Base-by-base conservation (phyloP, 2,888 invertebrate species). In the Itoplectis maculator region DNA sequence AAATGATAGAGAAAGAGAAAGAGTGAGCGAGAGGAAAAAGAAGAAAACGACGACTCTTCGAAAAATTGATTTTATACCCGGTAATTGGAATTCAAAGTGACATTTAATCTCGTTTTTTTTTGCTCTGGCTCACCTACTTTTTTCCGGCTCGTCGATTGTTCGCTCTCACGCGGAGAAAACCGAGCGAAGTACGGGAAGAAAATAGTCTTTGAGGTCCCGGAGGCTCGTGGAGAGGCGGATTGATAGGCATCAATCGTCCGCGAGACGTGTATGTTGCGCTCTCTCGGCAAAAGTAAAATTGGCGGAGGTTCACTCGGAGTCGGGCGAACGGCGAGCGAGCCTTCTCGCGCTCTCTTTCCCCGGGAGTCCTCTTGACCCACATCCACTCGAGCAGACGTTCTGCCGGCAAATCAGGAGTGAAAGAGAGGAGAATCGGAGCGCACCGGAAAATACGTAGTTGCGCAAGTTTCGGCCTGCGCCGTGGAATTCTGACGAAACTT, bases 281-380 rank as follows among this genome's bases (percentile, higher is more conserved):
- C 37, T 61, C 61, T 61, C 37, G 61, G 37, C 37, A 37, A 37
- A 37, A 61, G 61, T 37, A 61, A 61, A 61, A 61, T 61, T 18
- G 61, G 18, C 61, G 35, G 37, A 37, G 9, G 37, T 61, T 35
- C 11, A 15, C 59, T 59, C 59, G 59, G 37, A 37, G 13, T 37
- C 9, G 15, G 7, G 37, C 61, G 61, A 61, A 11, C 51, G 9
- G 8, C 2, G n/a, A 13, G 13, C n/a, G n/a, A n/a, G n/a, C 15
- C 35, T 37, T 59, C 35, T 37, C 15, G 59, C 59, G n/a, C n/a
- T n/a, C n/a, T n/a, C 29, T 61, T 15, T 18, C 37, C 61, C 61
- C 61, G 37, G 18, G 35, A 37, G 61, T 61, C 61, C 61, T 61
- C 61, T 61, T 61, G 61, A 61, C 61, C 61, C 40, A 61, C 61